Evolutionary conservation across 2,888 invertebrate species (phyloP), one percentile per base, ranked within the genome.

Genomic region (Meteorus colon): DNA sequence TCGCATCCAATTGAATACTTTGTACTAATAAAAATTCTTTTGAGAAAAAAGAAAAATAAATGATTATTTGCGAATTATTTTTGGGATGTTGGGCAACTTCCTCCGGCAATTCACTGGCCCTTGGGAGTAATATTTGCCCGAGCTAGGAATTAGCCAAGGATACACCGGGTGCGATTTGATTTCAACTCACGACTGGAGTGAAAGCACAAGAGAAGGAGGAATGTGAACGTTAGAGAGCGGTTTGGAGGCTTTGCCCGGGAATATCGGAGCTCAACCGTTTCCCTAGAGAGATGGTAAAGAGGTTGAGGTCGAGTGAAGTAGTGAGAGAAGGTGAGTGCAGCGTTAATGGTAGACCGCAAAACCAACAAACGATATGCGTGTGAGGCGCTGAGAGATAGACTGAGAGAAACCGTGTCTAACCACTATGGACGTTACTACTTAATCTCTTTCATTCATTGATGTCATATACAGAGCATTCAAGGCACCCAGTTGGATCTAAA

Each of bases 291-390:
- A 77, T 81, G 80, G 82, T 68, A 76, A 76, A 76, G 76, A 76
- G 76, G 76, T 72, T 76, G 76, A 76, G 76, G 76, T 76, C 72
- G 81, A 82, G 83, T 81, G 85, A 83, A 82, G 82, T 81, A 82
- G 77, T 75, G 70, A 77, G 73, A 79, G 77, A 79, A 82, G 82
- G 80, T 66, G 73, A 75, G 73, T 82, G 82, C 82, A 86, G 83
- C 84, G 85, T 85, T 86, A 86, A 79, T 81, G 86, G 87, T 85
- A 83, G 79, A 86, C 87, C 87, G 84, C 87, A 87, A 87, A 87
- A 88, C 87, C 87, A 86, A 87, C 87, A 86, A 87, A 86, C 86
- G 86, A 86, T 82, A 82, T 81, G 83, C 81, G 80, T 78, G 69
- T 62, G 74, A 78, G 76, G 78, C 70, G 70, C 69, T 74, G 77